Evolutionary conservation across 2,888 invertebrate species (phyloP).

Genomic region (Athrips mouffetella): DNA sequence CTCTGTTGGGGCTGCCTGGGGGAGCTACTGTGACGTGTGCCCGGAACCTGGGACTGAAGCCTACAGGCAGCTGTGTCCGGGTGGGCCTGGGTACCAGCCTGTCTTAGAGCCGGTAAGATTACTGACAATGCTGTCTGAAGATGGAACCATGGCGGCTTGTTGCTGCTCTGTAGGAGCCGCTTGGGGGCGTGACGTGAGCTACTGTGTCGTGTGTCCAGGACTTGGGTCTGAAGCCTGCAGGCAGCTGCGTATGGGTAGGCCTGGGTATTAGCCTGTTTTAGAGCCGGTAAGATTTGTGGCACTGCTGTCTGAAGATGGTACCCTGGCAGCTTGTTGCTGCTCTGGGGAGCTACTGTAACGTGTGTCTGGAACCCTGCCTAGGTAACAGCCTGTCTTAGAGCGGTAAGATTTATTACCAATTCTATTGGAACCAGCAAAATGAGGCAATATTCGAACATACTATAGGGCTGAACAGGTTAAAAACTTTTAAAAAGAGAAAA

Average conservation of each 20-base stretch:
- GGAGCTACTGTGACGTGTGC: slow-evolving; percentile 87
- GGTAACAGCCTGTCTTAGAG: slow-evolving; percentile 83
- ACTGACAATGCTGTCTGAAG: slow-evolving; percentile 81
- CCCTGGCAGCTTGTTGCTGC: slow-evolving; percentile 91
- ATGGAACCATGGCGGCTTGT: slow-evolving; percentile 88
- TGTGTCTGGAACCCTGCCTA: slow-evolving; percentile 84
- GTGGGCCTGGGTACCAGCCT: slow-evolving; percentile 89
- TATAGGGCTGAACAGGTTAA: too few species aligned
- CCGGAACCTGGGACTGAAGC: slow-evolving; percentile 83
- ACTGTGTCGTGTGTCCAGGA: slow-evolving; percentile 87
- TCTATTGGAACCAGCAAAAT: slow-evolving; percentile 83
- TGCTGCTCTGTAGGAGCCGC: slow-evolving; percentile 88
- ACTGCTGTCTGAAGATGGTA: slow-evolving; percentile 84
- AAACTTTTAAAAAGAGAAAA: too few species aligned
- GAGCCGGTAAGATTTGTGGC: slow-evolving; percentile 60
- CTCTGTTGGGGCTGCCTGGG: slow-evolving; percentile 88
- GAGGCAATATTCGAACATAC: too few species aligned
- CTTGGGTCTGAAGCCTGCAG: slow-evolving; percentile 84
- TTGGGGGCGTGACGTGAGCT: slow-evolving; percentile 90
- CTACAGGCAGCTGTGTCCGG: slow-evolving; percentile 88
- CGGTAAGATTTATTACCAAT: slow-evolving; percentile 54
- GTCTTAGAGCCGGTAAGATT: slow-evolving; percentile 62
- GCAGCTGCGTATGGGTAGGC: slow-evolving; percentile 88
- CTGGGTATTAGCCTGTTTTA: slow-evolving; percentile 85
- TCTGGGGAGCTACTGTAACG: slow-evolving; percentile 89